Conservation (phyloP, 2,888 invertebrate genomes). For the Penaeus monodon region DNA sequence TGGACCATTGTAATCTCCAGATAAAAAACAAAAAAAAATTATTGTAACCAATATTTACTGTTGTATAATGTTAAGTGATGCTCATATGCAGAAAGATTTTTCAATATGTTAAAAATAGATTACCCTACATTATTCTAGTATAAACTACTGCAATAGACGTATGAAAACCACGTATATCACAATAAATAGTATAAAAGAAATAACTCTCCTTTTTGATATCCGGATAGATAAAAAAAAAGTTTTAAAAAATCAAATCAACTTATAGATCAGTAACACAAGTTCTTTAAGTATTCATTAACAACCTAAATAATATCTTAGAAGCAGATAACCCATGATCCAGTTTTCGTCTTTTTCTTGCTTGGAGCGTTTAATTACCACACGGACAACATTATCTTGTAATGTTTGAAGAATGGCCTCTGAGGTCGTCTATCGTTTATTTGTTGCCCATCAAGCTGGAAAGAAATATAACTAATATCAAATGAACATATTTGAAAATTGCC, state of each 20-base stretch:
- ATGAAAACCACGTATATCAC: too few species aligned
- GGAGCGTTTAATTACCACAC: background rate
- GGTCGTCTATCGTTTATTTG: conserved; percentile 76
- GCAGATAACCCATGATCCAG: conserved; percentile 4
- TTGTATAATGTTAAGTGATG: too few species aligned
- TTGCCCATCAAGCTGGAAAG: conserved; percentile 70
- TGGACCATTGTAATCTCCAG: too few species aligned
- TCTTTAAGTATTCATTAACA: background rate
- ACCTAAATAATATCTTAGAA: conserved; percentile 32
- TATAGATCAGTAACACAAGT: background rate
- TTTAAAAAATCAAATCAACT: conserved; percentile 1
- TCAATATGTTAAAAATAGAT: too few species aligned
- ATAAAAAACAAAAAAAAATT: too few species aligned
- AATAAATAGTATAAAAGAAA: background rate
- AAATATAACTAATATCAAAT: conserved; percentile 42
- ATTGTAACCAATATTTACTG: too few species aligned
- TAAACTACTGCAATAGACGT: too few species aligned
- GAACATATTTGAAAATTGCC: background rate
- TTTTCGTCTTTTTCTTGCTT: conserved; percentile 29
- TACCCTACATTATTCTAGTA: too few species aligned
- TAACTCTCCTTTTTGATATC: background rate
- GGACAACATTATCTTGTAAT: conserved; percentile 78
- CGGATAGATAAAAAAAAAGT: background rate
- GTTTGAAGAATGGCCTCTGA: conserved; percentile 88
- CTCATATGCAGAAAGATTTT: too few species aligned